These are phyloP conservation scores for Sesamia nonagrioides DNA, from an alignment of 1,140 invertebrate species.

Conservation along the genomic window DNA sequence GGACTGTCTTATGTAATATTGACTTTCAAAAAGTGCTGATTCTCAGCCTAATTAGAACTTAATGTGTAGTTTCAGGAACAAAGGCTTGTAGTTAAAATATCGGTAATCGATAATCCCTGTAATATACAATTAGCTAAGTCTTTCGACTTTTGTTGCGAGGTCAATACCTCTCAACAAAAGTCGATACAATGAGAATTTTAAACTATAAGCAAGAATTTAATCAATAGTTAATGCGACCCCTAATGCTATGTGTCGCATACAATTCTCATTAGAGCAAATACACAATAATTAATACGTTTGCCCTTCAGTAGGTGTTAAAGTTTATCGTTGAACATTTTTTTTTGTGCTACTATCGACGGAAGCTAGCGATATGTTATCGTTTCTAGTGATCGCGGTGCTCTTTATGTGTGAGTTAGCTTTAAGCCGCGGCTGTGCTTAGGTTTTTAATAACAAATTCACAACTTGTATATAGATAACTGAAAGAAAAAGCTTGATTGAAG, in stretches of 20 bases:
- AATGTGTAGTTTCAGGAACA: no score
- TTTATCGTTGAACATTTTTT: conserved; percentile 33
- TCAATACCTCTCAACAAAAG: background rate
- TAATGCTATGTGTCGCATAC: background rate
- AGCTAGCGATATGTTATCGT: conserved; percentile 49
- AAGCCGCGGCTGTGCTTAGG: background rate
- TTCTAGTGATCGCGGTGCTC: conserved; percentile 63
- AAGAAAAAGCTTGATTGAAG: no score
- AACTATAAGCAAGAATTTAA: background rate
- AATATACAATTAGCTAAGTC: no score
- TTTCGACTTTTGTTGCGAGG: no score
- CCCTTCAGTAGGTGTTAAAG: conserved; percentile 33
- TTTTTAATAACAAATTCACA: background rate
- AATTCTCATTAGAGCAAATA: conserved; percentile 33
- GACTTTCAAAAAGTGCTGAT: no score
- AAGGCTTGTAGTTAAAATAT: no score
- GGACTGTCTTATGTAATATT: no score
- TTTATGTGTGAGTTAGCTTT: conserved; percentile 45
- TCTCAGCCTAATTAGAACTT: no score
- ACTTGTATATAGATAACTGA: no score
- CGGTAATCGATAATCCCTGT: no score
- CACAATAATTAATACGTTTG: conserved; percentile 41
- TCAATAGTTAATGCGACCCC: background rate
- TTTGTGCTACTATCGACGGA: conserved; percentile 46
- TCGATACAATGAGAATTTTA: background rate